A percentile compares a stretch with the other conserved stretches of the same genome.
Conservation (phyloP, 2,797 vertebrate genomes). For the Somateria mollissima region DNA sequence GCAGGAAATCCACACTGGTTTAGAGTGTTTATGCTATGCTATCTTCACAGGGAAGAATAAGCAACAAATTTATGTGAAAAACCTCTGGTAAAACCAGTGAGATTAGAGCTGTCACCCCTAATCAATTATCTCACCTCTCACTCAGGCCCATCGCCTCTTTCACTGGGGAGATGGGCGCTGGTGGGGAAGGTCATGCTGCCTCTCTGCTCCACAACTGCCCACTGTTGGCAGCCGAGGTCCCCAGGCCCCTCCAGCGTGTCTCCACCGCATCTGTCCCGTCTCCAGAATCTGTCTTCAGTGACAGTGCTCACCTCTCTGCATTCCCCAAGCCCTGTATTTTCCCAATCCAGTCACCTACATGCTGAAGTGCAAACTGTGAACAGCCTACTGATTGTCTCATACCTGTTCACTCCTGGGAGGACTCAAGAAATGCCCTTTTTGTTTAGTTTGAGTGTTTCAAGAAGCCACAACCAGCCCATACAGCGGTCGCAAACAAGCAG, state of each 20-base stretch:
- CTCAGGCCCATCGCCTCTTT: neutral
- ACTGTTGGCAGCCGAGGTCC: neutral
- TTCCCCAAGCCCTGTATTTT: neutral
- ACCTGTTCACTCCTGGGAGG: neutral
- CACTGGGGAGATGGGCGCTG: fast-evolving
- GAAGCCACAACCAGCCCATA: neutral
- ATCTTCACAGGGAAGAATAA: neutral
- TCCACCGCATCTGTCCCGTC: neutral
- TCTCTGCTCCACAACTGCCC: neutral
- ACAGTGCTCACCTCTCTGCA: neutral
- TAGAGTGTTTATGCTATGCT: neutral
- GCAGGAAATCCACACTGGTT: neutral
- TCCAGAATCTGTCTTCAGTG: neutral
- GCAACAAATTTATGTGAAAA: neutral
- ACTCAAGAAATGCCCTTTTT: neutral
- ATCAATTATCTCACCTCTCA: fast-evolving
- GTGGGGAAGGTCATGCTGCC: neutral
- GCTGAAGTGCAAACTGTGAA: neutral
- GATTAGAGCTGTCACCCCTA: fast-evolving
- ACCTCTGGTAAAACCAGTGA: neutral
- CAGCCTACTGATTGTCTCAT: neutral
- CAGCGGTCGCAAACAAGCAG: neutral
- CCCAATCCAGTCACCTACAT: too few relatives aligned
- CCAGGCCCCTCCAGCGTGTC: fast-evolving
- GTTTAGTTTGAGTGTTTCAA: neutral